Conservation (phyloP, 2,113 vertebrate species). For the Uria aalge region DNA sequence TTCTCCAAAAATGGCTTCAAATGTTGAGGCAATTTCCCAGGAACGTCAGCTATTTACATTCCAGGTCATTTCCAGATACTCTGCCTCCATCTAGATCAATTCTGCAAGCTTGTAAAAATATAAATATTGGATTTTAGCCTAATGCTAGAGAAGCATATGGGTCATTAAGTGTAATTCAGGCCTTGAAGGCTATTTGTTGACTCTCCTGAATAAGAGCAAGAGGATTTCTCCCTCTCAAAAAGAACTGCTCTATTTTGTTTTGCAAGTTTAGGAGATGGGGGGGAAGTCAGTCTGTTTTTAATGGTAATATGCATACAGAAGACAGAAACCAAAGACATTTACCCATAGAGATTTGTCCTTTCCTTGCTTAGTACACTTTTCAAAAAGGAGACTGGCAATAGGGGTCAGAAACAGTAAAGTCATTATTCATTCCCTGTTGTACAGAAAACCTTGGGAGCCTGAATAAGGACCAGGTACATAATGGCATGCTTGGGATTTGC, state of each 20-base stretch:
- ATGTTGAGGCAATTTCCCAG: neutral
- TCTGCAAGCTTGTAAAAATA: neutral
- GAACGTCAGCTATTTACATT: constrained; percentile 21
- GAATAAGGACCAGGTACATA: neutral
- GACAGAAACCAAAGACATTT: neutral
- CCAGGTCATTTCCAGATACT: neutral
- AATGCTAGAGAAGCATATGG: neutral
- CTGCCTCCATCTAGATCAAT: neutral
- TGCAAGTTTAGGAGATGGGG: neutral
- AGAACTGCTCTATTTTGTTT: neutral
- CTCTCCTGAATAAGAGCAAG: neutral
- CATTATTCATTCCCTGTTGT: neutral
- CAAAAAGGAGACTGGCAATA: neutral
- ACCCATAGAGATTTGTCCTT: neutral
- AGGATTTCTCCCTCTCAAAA: neutral
- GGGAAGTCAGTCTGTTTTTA: neutral
- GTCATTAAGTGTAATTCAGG: constrained; percentile 43
- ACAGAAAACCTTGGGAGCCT: neutral
- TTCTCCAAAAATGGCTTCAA: neutral
- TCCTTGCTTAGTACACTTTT: neutral
- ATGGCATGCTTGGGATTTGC: neutral
- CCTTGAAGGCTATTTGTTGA: constrained; percentile 8
- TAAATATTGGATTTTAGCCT: constrained; percentile 27
- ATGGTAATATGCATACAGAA: neutral
- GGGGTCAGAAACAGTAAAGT: neutral